Percentiles rank a stretch among this genome's conserved stretches.
These are phyloP conservation scores for Phoenicopterus ruber DNA, from an alignment of 2,113 vertebrate species.

Conservation along the genomic window DNA sequence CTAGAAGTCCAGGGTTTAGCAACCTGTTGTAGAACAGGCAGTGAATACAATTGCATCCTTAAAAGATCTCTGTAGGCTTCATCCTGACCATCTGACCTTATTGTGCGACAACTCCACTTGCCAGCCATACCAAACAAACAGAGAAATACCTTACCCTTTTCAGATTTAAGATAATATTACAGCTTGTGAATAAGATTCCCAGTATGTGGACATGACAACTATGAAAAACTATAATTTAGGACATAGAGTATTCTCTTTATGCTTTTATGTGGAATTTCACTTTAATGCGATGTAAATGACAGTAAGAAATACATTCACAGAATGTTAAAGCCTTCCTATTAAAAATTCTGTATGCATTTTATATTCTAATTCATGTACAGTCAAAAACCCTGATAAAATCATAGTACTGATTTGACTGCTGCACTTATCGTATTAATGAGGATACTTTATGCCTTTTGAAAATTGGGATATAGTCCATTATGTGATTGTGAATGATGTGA, in stretches of 20 bases:
- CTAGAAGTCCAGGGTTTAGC: neutral
- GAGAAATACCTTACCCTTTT: neutral
- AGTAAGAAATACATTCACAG: slow-evolving; percentile 79
- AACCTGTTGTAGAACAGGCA: neutral
- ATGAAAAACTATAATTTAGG: slow-evolving; percentile 77
- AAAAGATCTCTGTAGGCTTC: slow-evolving; percentile 30
- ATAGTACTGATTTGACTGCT: slow-evolving; percentile 82
- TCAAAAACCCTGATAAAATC: slow-evolving; percentile 85
- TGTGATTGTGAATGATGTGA: slow-evolving; percentile 83
- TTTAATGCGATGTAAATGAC: slow-evolving; percentile 82
- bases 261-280: slow-evolving; percentile 78
- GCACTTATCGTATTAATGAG: slow-evolving; percentile 85
- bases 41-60: neutral
- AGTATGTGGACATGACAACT: slow-evolving; percentile 73
- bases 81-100: slow-evolving; percentile 48
- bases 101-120: slow-evolving; percentile 5
- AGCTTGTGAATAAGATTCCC: slow-evolving; percentile 63
- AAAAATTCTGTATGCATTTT: slow-evolving; percentile 84
- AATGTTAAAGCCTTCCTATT: slow-evolving; percentile 79
- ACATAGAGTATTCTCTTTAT: slow-evolving; percentile 70
- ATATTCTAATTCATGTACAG: slow-evolving; percentile 85
- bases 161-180: slow-evolving; percentile 60
- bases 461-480: slow-evolving; percentile 82
- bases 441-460: slow-evolving; percentile 86
- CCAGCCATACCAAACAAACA: slow-evolving; percentile 60